Evolutionary conservation across 2,797 vertebrate species (phyloP), one percentile per base, ranked within the genome.

Genomic region (Echiichthys vipera): DNA sequence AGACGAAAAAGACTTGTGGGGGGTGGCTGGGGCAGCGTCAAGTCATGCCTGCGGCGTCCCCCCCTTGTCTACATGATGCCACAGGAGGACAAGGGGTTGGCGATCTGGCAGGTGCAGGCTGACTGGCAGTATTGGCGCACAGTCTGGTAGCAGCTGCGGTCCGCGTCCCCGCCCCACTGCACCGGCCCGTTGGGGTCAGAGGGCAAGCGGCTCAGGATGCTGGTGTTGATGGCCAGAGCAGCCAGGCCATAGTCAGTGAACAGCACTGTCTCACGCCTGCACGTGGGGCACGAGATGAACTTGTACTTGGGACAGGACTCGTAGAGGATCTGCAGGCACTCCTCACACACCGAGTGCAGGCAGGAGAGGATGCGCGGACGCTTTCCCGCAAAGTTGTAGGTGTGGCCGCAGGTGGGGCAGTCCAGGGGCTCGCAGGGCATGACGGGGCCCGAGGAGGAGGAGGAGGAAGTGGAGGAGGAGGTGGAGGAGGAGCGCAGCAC

Each of bases 271-370:
- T 99, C 98, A 0, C 97, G 95, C 84, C 96, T 95, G 93, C 98
- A 99, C 14, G 97, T 97, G 75, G 98, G 98, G 89, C 98, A 99
- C 62, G 98, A 99, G 94, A 99, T 99, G 95, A 99, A 99, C 93
- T 99, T 99, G 93, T 99, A 99, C 93, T 99, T 99, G 84, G 98
- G 98, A 79, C 98, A 99, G 80, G 98, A 99, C 94, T 99, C 97
- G 0, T 99, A 99, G 81, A 99, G 97, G 91, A 99, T 98, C 94
- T 99, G 98, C 95, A 99, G 94, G 88, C 98, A 99, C 90, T 98
- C 97, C 95, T 99, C 98, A 1, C 98, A 99, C 92, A 99, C 98
- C 0, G 98, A 99, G 91, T 99, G 98, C 92, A 99, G 94, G 90
- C 98, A 99, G 85, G 98, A 99, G 62, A 99, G 96, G 93, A 99